These are phyloP conservation scores for Diploptera punctata DNA, from an alignment of 2,888 invertebrate genomes.

Conservation along the genomic window DNA sequence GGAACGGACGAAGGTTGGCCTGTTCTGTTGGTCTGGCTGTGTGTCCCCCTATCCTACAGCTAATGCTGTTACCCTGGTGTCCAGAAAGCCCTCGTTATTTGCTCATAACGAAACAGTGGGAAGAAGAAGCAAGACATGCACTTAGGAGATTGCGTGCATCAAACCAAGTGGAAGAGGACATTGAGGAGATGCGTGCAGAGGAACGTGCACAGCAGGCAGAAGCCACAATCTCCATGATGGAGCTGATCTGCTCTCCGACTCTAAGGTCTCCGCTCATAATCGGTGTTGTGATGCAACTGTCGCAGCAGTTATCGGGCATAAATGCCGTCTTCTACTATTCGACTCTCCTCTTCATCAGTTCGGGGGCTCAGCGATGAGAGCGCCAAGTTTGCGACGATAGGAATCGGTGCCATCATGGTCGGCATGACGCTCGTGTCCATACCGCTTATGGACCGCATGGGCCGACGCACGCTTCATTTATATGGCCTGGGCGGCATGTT, in stretches of 20 bases:
- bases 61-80: slow-evolving; percentile 90
- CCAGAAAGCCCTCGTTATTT: slow-evolving; percentile 96
- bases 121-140: slow-evolving; percentile 84
- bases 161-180: slow-evolving; percentile 90
- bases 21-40: slow-evolving; percentile 85
- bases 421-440: slow-evolving; percentile 96
- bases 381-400: slow-evolving; percentile 96
- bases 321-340: slow-evolving; percentile 99
- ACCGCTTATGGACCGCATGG: slow-evolving; percentile 95
- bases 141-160: slow-evolving; percentile 57
- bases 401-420: slow-evolving; percentile 96
- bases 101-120: slow-evolving; percentile 93
- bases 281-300: slow-evolving; percentile 96
- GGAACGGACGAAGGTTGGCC: slow-evolving; percentile 96
- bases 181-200: slow-evolving; percentile 96
- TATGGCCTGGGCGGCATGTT: slow-evolving; percentile 98
- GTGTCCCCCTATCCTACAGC: slow-evolving; percentile 89
- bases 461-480: slow-evolving; percentile 91
- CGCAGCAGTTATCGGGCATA: slow-evolving; percentile 97
- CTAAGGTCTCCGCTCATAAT: slow-evolving; percentile 90
- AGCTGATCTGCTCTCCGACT: slow-evolving; percentile 88
- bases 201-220: slow-evolving; percentile 90
- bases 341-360: slow-evolving; percentile 87
- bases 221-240: slow-evolving; percentile 90
- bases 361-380: slow-evolving; percentile 88